Percentiles rank a stretch among this genome's conserved stretches.
phyloP scores from a whole-genome alignment of 2,797 vertebrate species.

The Aeoliscus strigatus region DNA sequence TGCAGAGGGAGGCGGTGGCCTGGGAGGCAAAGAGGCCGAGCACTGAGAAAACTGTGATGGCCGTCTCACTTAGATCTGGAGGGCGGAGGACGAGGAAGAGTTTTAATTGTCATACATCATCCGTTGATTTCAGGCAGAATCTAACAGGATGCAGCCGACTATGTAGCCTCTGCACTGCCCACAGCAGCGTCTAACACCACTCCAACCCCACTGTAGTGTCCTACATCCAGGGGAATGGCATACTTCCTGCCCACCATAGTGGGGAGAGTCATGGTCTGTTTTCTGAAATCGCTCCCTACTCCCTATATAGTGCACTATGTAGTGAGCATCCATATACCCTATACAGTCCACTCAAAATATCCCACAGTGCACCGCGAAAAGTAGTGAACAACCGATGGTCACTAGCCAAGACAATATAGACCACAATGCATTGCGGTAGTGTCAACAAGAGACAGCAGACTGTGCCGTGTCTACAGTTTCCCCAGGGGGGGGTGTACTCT shows the following conservation, averaged over 20 bases:
- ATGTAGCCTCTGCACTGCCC: neutral
- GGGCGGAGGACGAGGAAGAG: neutral
- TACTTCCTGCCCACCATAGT: conserved; percentile 46
- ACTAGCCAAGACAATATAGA: too few relatives aligned
- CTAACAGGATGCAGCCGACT: neutral
- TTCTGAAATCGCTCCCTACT: too few relatives aligned
- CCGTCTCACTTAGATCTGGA: conserved; percentile 81
- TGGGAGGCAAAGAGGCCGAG: conserved; percentile 87
- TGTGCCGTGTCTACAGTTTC: too few relatives aligned
- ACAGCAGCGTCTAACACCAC: conserved; percentile 27
- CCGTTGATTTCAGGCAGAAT: neutral
- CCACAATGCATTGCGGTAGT: too few relatives aligned
- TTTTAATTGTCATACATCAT: too few relatives aligned
- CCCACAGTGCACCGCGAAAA: too few relatives aligned
- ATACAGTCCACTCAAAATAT: too few relatives aligned
- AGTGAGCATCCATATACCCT: too few relatives aligned
- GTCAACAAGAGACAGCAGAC: too few relatives aligned
- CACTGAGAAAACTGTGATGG: conserved; percentile 83
- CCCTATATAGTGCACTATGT: too few relatives aligned
- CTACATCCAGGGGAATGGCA: conserved; percentile 32
- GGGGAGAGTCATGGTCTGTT: conserved; percentile 49
- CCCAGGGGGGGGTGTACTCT: too few relatives aligned
- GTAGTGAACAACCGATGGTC: too few relatives aligned
- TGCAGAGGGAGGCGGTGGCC: conserved; percentile 81
- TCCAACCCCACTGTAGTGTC: conserved; percentile 62